phyloP scores from a whole-genome alignment of 2,888 invertebrate genomes.

The Diarsia brunnea region DNA sequence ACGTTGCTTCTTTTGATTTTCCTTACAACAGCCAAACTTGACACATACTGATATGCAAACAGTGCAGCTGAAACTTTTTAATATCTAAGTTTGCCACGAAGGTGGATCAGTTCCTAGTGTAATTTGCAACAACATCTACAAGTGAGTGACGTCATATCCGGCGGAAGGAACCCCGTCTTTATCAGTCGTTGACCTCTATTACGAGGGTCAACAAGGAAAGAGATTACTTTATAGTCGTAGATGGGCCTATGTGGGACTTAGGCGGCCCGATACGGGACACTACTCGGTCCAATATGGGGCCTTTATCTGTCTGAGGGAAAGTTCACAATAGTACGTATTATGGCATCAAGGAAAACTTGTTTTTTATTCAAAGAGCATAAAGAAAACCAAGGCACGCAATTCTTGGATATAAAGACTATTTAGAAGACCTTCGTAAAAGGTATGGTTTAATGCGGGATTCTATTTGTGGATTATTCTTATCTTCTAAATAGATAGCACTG shows the following conservation, averaged over 20 bases:
- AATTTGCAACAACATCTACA: slow-evolving; percentile 18
- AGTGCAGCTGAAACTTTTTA: not conserved
- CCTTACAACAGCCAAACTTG: not conserved
- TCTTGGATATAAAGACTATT: not conserved
- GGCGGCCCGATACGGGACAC: slow-evolving; percentile 1
- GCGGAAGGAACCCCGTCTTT: slow-evolving; percentile 22
- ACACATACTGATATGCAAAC: not conserved
- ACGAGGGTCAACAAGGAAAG: slow-evolving; percentile 48
- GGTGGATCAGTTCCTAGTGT: not conserved
- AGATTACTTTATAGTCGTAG: slow-evolving; percentile 37
- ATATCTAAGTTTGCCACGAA: not conserved
- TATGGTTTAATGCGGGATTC: not conserved
- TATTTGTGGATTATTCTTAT: not conserved
- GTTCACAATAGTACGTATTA: slow-evolving; percentile 9
- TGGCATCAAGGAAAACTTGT: not conserved
- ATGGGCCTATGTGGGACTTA: slow-evolving; percentile 18
- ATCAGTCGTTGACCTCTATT: slow-evolving; percentile 48
- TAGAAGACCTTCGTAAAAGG: not conserved
- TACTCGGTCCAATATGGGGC: slow-evolving; percentile 4
- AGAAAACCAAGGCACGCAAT: not conserved
- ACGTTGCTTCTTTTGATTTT: not conserved
- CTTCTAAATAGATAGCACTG: slow-evolving; percentile 2
- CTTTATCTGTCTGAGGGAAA: slow-evolving; percentile 12
- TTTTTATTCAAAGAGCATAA: not conserved
- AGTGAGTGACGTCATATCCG: slow-evolving; percentile 23